Percentiles rank a stretch among this genome's conserved stretches.
phyloP scores from a whole-genome alignment of 2,797 vertebrate species.

The Miichthys miiuy region DNA sequence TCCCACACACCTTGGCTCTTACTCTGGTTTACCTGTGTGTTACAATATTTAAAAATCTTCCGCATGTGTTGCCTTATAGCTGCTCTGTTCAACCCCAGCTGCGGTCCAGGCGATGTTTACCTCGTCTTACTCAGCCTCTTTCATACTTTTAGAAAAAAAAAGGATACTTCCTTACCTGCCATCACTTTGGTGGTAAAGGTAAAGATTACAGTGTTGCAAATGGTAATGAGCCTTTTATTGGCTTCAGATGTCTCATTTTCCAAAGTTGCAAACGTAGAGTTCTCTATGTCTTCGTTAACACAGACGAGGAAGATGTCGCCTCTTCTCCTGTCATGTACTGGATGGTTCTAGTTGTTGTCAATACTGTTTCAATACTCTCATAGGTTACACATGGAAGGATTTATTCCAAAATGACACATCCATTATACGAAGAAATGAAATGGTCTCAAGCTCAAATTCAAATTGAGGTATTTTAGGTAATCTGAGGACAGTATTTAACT shows the following conservation, averaged over 20 bases:
- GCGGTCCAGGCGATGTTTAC: slow-evolving; percentile 41
- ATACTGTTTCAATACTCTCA: slow-evolving; percentile 60
- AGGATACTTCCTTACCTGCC: slow-evolving; percentile 1
- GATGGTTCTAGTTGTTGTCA: slow-evolving; percentile 66
- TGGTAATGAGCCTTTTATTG: slow-evolving; percentile 15
- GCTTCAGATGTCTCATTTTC: slow-evolving; percentile 31
- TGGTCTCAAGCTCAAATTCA: slow-evolving; percentile 13
- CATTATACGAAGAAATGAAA: slow-evolving; percentile 51
- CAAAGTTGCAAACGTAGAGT: background rate
- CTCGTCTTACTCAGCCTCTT: slow-evolving; percentile 36
- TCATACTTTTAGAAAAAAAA: background rate
- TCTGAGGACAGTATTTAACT: slow-evolving; percentile 16
- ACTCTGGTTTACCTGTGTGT: slow-evolving; percentile 50
- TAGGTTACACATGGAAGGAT: slow-evolving; percentile 58
- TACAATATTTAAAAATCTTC: slow-evolving; percentile 50
- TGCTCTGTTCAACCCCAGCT: slow-evolving; percentile 51
- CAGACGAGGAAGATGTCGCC: slow-evolving; percentile 29
- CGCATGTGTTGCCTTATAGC: slow-evolving; percentile 79
- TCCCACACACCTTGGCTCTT: slow-evolving; percentile 36
- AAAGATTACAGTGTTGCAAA: slow-evolving; percentile 3
- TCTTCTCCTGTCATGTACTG: slow-evolving; percentile 51
- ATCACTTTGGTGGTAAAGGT: slow-evolving; percentile 13
- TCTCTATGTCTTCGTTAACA: slow-evolving; percentile 2
- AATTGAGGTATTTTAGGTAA: slow-evolving; percentile 21
- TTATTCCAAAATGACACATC: slow-evolving; percentile 67